These are phyloP conservation scores for Anser brachyrhynchus DNA, from an alignment of 2,113 vertebrate genomes.

Conservation along the genomic window DNA sequence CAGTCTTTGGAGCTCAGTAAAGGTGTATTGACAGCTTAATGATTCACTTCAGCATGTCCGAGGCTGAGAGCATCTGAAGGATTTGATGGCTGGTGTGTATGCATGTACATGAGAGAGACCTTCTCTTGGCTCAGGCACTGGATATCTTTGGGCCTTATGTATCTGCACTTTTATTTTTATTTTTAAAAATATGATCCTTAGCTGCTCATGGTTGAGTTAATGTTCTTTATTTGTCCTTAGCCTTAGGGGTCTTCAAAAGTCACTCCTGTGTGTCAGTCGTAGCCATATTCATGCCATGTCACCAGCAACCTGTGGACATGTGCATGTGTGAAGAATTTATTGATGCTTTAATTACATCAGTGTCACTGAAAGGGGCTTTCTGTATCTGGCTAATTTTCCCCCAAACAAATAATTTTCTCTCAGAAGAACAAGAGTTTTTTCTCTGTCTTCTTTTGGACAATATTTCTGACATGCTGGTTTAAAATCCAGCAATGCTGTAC, in stretches of 20 bases:
- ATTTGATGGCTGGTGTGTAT: neutral
- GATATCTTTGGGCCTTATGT: neutral
- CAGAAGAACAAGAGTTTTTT: neutral
- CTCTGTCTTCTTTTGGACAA: neutral
- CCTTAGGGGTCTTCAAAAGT: neutral
- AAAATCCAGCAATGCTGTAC: neutral
- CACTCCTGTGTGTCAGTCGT: neutral
- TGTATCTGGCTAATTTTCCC: neutral
- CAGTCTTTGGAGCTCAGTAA: rapidly evolving
- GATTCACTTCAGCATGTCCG: rapidly evolving
- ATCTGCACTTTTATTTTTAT: neutral
- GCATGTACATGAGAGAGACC: rapidly evolving
- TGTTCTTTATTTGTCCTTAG: neutral
- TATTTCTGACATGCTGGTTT: neutral
- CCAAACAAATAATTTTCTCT: neutral
- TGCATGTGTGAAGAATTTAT: neutral
- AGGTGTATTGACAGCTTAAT: neutral
- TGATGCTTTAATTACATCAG: neutral
- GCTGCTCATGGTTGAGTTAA: neutral
- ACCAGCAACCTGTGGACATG: neutral
- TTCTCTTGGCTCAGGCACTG: rapidly evolving
- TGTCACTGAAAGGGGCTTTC: neutral
- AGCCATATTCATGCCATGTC: neutral
- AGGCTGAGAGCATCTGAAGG: neutral
- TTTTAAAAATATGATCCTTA: neutral